These are phyloP conservation scores for Glyptemys insculpta DNA, from an alignment of 2,797 vertebrate genomes.

Conservation along the genomic window DNA sequence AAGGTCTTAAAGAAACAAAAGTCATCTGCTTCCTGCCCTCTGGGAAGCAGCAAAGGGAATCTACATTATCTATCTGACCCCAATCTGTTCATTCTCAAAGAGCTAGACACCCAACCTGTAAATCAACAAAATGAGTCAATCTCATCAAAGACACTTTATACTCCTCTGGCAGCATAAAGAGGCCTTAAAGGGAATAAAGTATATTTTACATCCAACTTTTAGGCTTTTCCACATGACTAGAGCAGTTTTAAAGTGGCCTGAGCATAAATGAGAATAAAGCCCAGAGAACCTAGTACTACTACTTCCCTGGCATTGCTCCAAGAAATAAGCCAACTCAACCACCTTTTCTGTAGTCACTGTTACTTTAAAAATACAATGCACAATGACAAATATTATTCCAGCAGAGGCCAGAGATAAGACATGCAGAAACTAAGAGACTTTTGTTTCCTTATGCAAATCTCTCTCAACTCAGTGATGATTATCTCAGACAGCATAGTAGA, in stretches of 20 bases:
- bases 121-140: neutral
- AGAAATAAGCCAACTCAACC: conserved; percentile 22
- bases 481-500: conserved; percentile 42
- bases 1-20: neutral
- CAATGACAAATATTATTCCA: conserved; percentile 2
- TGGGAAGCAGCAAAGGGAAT: neutral
- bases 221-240: neutral
- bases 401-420: neutral
- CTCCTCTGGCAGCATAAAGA: neutral
- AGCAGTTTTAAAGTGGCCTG: neutral
- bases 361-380: conserved; percentile 39
- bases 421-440: conserved; percentile 9
- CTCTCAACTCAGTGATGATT: conserved; percentile 39
- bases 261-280: neutral
- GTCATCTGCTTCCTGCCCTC: neutral
- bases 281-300: neutral
- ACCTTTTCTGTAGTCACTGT: conserved; percentile 10
- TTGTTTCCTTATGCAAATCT: conserved; percentile 58
- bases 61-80: neutral
- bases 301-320: neutral
- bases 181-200: neutral
- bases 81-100: neutral
- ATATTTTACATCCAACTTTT: neutral
- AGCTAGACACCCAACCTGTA: neutral
- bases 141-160: neutral